A percentile compares a stretch with the other conserved stretches of the same genome.
These are phyloP conservation scores for Diaphora mendica DNA, from an alignment of 2,888 invertebrate genomes.

Conservation along the genomic window DNA sequence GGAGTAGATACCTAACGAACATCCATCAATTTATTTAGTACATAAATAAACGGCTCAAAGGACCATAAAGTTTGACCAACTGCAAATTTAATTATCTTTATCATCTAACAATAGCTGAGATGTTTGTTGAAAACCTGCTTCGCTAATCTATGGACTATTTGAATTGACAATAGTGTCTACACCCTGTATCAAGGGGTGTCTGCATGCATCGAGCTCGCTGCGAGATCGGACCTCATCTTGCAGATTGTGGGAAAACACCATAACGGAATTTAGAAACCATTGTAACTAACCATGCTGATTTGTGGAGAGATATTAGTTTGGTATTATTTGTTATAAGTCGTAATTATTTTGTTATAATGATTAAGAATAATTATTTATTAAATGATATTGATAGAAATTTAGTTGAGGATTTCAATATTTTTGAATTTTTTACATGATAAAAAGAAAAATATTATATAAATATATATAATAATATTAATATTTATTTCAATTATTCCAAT, in stretches of 20 bases:
- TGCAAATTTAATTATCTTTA: constrained; percentile 48
- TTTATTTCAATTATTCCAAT: no score
- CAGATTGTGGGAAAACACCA: constrained; percentile 29
- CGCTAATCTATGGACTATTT: constrained; percentile 44
- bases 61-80: constrained; percentile 15
- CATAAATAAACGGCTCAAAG: neutral
- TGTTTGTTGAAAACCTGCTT: constrained; percentile 49
- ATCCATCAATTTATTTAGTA: neutral
- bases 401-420: no score
- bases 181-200: constrained; percentile 37
- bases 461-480: no score
- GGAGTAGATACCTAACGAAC: neutral
- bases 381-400: neutral
- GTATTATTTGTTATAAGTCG: neutral
- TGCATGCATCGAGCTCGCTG: constrained; percentile 44
- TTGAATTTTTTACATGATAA: no score
- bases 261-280: constrained; percentile 19
- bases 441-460: no score
- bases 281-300: neutral
- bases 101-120: constrained; percentile 40
- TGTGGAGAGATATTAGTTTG: neutral
- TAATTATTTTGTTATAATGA: neutral
- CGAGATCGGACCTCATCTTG: constrained; percentile 37
- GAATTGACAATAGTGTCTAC: constrained; percentile 40
- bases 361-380: no score